Evolutionary conservation across 2,888 invertebrate species (phyloP).

Genomic region (Drosophila borealis): DNA sequence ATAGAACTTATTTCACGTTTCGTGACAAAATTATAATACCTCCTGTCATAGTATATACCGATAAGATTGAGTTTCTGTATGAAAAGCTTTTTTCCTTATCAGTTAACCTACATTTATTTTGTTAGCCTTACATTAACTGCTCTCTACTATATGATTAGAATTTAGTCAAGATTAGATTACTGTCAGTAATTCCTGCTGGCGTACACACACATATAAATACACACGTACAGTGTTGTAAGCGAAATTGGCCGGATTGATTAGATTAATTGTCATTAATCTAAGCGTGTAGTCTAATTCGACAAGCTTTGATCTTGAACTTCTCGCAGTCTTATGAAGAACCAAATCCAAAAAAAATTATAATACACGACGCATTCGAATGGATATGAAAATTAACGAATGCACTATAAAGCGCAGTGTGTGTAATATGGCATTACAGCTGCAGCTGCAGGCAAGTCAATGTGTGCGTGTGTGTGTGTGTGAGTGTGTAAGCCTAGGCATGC

Average conservation of each 20-base stretch:
- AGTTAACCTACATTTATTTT: too few species aligned
- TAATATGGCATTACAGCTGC: conserved; percentile 56
- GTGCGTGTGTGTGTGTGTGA: conserved; percentile 16
- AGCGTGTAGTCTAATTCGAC: conserved; percentile 3
- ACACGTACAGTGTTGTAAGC: too few species aligned
- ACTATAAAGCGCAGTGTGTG: conserved; percentile 43
- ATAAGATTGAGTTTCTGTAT: too few species aligned
- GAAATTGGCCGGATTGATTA: too few species aligned
- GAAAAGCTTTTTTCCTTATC: too few species aligned
- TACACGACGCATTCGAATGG: conserved; percentile 30
- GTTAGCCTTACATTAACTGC: too few species aligned
- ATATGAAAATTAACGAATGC: conserved; percentile 58
- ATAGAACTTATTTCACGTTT: too few species aligned
- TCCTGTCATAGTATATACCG: too few species aligned
- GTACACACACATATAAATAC: too few species aligned
- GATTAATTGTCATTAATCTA: too few species aligned
- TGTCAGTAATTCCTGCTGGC: not conserved
- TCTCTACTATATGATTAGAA: too few species aligned
- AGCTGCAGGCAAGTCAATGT: conserved; percentile 31
- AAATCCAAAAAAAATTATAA: conserved; percentile 21
- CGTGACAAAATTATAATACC: too few species aligned
- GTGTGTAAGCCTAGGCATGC: conserved; percentile 27
- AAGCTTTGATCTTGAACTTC: conserved; percentile 58
- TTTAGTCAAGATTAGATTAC: not conserved
- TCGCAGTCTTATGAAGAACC: conserved; percentile 20